Percentiles rank a stretch among this genome's conserved stretches.
Conservation (phyloP, 1,140 invertebrate genomes). For the Capitella teleta region DNA sequence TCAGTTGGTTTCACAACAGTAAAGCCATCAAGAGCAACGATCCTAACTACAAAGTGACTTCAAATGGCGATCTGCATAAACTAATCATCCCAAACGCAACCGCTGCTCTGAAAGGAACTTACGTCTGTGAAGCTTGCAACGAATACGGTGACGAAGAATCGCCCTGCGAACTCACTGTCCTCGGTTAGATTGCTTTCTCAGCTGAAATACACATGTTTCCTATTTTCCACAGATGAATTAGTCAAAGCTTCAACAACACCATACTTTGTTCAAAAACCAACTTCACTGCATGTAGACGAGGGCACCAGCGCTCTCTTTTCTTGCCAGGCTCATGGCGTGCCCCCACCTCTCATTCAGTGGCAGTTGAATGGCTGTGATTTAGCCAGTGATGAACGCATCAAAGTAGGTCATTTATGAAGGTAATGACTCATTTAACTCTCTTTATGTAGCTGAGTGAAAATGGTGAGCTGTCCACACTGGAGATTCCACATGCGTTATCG, state of each 20-base stretch:
- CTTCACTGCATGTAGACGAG: not conserved
- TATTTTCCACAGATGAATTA: not conserved
- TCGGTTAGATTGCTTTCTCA: no score
- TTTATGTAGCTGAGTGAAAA: slow-evolving; percentile 18
- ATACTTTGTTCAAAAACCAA: slow-evolving; percentile 1
- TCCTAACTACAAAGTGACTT: slow-evolving; percentile 18
- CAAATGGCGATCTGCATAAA: slow-evolving; percentile 77
- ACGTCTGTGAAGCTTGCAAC: slow-evolving; percentile 80
- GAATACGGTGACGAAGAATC: slow-evolving; percentile 58
- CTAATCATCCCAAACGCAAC: slow-evolving; percentile 82
- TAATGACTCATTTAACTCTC: not conserved
- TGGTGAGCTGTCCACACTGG: slow-evolving; percentile 19
- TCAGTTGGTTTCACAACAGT: slow-evolving; percentile 35
- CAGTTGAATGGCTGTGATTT: not conserved
- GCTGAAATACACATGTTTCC: no score
- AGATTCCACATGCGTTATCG: slow-evolving; percentile 13
- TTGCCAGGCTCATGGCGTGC: not conserved
- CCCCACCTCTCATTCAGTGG: not conserved
- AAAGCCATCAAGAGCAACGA: slow-evolving; percentile 22
- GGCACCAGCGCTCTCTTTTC: not conserved
- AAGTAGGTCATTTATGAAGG: not conserved
- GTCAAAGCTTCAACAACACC: not conserved
- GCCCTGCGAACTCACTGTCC: slow-evolving; percentile 10
- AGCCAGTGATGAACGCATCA: not conserved
- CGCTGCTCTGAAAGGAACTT: slow-evolving; percentile 82